Evolutionary conservation across 1,140 invertebrate species (phyloP), one percentile per base, ranked within the genome.

Genomic region (Anastrepha obliqua): DNA sequence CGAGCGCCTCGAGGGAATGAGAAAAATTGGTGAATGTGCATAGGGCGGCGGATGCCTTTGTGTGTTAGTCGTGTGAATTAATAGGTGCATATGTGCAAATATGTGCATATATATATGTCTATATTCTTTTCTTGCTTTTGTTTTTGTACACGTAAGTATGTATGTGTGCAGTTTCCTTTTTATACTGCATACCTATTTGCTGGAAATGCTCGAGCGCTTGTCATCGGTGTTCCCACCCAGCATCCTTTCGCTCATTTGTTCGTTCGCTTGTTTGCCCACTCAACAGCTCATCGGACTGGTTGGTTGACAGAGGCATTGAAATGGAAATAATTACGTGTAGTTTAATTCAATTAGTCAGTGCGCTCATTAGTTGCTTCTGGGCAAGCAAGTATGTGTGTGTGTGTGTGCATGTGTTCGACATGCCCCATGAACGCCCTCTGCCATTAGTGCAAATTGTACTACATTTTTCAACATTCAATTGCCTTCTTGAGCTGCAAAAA

Each of bases 291-390:
- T 55, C 20, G 74, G 20, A 29, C 20, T 70, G 15, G n/a, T 11
- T 81, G 74, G 74, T 81, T 55, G 74, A 81, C 74, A 81, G 47
- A 81, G 74, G 74, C 74, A 81, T 81, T 81, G 74, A 81, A 81
- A 51, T 81, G 74, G 47, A 81, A 81, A 55, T 81, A 81, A 81
- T 81, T 81, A 81, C 74, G 74, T 81, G 74, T 81, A 81, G 47
- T 81, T 81, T 81, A 81, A 81, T 81, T 81, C 74, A 81, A 81
- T 81, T 81, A 81, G 74, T 81, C 74, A 81, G 39, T 51, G 74
- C 47, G 47, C 47, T 81, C 74, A 81, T 81, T 81, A 55, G 47
- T 81, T 81, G 29, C 74, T 13, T 55, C 74, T 62, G 60, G 13
- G 60, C 60, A 17, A 62, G 60, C 3, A 15, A 5, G 9, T 81